Base-by-base conservation (phyloP, 2,888 invertebrate species). In the Nomada ferruginata region DNA sequence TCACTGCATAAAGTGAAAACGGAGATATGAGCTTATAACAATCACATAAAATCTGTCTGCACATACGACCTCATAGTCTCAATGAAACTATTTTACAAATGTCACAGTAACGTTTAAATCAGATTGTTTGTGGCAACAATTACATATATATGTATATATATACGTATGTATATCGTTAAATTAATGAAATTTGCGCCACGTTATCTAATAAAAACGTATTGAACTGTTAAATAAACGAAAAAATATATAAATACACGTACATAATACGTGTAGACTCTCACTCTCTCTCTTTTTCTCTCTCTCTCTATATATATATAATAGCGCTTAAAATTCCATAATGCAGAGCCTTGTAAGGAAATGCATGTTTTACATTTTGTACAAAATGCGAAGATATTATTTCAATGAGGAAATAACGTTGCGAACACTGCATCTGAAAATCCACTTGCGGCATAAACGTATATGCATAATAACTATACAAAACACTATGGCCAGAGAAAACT, bases 61-160 rank as follows among this genome's bases (percentile, higher is more conserved):
- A 89, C 85, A 85, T 86, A 87, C 86, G 87, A 89, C 82, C 84
- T 90, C 88, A 87, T 86, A 90, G 88, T 90, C 87, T 89, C 85
- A 85, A 87, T 89, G 90, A 90, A 90, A 91, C 87, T 90, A 90
- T 89, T 81, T 89, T 90, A 90, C 90, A 90, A 89, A 85, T 90
- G 86, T 90, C 85, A 87, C 85, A 86, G 82, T 85, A 85, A 87
- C 85, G 86, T 84, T 89, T 82, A 86, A 82, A 90, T 83, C 83
- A 85, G 83, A 82, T 79, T 69, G 76, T 84, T 81, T 82, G 83
- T 88, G 88, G 87, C 85, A 86, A 87, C 79, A 79, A 75, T 84
- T 89, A 87, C 85, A 85, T 55, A 73, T 29, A 52, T 52, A 20
- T 29, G 11, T 18, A 23, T 29, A 20, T 44, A 26, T 26, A 59